A percentile compares a stretch with the other conserved stretches of the same genome.
These are phyloP conservation scores for Calosoma granatense DNA, from an alignment of 1,140 invertebrate species.

Conservation along the genomic window DNA sequence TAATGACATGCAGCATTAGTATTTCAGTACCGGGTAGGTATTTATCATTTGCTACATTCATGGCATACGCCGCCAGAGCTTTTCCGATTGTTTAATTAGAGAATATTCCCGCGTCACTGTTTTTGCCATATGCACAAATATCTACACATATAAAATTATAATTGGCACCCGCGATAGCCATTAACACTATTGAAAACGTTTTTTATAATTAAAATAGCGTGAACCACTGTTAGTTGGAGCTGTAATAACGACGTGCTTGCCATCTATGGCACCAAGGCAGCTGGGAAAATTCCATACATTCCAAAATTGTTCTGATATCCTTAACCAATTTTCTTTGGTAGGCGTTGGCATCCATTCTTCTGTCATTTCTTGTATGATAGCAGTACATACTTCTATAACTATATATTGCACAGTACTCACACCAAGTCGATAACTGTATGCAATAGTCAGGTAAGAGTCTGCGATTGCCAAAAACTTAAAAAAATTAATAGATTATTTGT, in stretches of 20 bases:
- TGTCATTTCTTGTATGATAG: conserved; percentile 23
- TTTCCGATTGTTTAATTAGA: conserved; percentile 14
- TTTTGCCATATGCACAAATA: conserved; percentile 33
- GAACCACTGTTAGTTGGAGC: conserved; percentile 23
- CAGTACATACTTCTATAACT: conserved; percentile 23
- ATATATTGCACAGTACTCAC: conserved; percentile 23
- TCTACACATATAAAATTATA: conserved; percentile 33
- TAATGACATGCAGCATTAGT: conserved; percentile 30
- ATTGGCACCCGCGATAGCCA: conserved; percentile 33
- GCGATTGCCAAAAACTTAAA: conserved; percentile 22
- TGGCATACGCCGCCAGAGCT: conserved; percentile 7
- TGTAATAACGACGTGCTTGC: conserved; percentile 33
- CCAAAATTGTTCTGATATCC: conserved; percentile 22
- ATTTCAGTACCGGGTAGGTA: conserved; percentile 20
- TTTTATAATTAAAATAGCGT: conserved; percentile 37
- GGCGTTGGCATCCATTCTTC: conserved; percentile 20
- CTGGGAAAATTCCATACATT: conserved; percentile 32
- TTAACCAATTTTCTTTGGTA: conserved; percentile 20
- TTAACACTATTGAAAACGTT: conserved; percentile 33
- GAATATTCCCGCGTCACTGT: conserved; percentile 30
- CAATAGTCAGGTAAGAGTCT: conserved; percentile 19
- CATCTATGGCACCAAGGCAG: conserved; percentile 34
- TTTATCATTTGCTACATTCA: conserved; percentile 24
- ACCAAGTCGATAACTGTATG: conserved; percentile 26
- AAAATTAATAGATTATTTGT: no score